Evolutionary conservation across 1,140 invertebrate species (phyloP), one percentile per base, ranked within the genome.

Genomic region (Cyclina sinensis): DNA sequence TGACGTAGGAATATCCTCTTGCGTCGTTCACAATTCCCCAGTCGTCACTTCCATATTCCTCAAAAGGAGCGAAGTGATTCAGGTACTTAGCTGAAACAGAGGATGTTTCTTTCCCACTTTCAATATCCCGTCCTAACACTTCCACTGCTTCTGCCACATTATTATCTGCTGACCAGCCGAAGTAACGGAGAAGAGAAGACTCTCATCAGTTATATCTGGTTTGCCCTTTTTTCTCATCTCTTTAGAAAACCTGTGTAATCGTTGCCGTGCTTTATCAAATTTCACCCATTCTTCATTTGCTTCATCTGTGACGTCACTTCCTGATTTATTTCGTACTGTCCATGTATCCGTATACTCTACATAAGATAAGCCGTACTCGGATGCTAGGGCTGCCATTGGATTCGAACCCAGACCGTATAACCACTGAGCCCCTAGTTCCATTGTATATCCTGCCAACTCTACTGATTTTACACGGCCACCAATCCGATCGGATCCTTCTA

Each of bases 361-460:
- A 16, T 68, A 27, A n/a, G 39, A 51, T 18, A 86, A n/a, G n/a
- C 54, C 54, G 57, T 76, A 78, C 37, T 59, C 27, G 7, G 48
- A 14, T 11, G 84, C 73, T 4, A 86, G 32, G 18, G 32, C 12
- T 21, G 54, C 51, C 11, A 86, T 39, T 1, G 84, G 84, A 30
- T 86, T 86, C 4, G 48, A 46, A 4, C 84, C 84, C 16, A 37
- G 35, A 21, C 70, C 84, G 32, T 78, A 62, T n/a, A 86, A 62
- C 84, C 84, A 86, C 24, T 57, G 37, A 14, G 84, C 84, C 11
- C 84, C 84, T n/a, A 76, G 18, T 65, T 86, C 84, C 32, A 86
- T 27, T 1, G 73, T 86, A n/a, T 46, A 54, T 9, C 35, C 54
- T 11, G 46, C 30, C 2, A 86, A 0, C 1, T 54, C 62, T 11